Conservation (phyloP, 2,797 vertebrate genomes). For the Alectoris magna region DNA sequence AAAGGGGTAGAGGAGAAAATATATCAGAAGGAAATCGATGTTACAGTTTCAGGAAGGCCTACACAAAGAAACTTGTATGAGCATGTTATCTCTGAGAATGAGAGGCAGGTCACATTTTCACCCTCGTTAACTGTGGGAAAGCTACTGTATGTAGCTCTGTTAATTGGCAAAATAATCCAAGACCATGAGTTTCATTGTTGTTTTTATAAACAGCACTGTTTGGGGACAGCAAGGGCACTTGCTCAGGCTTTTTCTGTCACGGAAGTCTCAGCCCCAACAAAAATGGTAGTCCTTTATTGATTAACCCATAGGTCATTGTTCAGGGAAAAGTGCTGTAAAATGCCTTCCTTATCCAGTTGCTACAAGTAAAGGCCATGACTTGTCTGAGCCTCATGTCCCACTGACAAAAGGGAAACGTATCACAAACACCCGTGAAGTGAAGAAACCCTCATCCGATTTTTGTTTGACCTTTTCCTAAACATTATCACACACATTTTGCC, state of each 20-base stretch:
- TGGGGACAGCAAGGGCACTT: neutral
- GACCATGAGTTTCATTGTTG: fast-evolving
- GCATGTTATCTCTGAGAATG: neutral
- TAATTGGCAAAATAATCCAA: neutral
- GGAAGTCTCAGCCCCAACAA: neutral
- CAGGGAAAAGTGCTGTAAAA: neutral
- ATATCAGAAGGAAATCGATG: neutral
- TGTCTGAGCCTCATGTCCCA: neutral
- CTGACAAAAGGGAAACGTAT: neutral
- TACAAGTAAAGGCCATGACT: neutral
- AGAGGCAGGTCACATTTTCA: neutral
- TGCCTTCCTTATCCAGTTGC: neutral
- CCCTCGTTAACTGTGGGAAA: neutral
- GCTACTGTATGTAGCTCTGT: neutral
- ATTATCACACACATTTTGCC: slow-evolving; percentile 43
- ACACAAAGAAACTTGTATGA: neutral
- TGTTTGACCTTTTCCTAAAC: slow-evolving; percentile 52
- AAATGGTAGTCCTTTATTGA: neutral
- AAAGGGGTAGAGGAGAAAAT: neutral
- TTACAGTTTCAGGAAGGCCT: neutral
- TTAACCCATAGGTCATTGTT: neutral
- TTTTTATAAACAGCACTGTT: neutral
- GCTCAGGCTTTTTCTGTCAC: neutral
- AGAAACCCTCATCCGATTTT: slow-evolving; percentile 46
- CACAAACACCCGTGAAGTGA: slow-evolving; percentile 11